Base-by-base conservation (phyloP, 2,797 vertebrate species). In the Helarctos malayanus region DNA sequence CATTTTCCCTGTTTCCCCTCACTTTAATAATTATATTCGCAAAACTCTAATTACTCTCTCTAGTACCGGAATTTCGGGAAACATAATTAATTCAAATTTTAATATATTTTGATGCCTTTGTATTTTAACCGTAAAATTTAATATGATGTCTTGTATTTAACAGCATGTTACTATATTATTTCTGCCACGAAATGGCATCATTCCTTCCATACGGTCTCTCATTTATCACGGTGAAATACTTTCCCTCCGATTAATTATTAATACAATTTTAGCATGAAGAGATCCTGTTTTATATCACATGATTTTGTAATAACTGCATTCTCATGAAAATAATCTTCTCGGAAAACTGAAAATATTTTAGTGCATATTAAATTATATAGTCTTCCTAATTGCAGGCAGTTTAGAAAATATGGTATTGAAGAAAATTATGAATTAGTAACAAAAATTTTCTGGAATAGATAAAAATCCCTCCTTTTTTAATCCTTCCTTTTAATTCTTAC, bases 201-300 rank as follows among this genome's bases (percentile, higher is more conserved):
- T 79, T 97, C 89, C 65, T 97, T 89, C 97, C 91, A 94, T 94
- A 86, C 54, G 86, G 54, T 89, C 75, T 93, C 91, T 94, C 97
- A 97, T 98, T 98, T 95, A 96, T 98, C 96, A 98, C 75, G 86
- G 82, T 97, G 92, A 97, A 98, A 97, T 95, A 97, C 79, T 97
- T 97, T 92, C 93, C 84, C 59, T 93, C 65, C 82, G 75, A 97
- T 98, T 95, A 98, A 98, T 98, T 97, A 98, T 98, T 98, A 96
- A 98, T 97, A 96, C 56, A 97, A 95, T 96, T 97, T 98, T 97
- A 97, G 91, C 96, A 97, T 93, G 97, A 96, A 96, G 79, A 95
- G 49, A 97, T 89, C 89, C 81, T 96, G 79, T 94, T 96, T 97
- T 84, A 97, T 96, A 94, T 95, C 90, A 91, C 94, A 92, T 78